Base-by-base conservation (phyloP, 2,797 vertebrate species). In the Acanthurus lineatus region DNA sequence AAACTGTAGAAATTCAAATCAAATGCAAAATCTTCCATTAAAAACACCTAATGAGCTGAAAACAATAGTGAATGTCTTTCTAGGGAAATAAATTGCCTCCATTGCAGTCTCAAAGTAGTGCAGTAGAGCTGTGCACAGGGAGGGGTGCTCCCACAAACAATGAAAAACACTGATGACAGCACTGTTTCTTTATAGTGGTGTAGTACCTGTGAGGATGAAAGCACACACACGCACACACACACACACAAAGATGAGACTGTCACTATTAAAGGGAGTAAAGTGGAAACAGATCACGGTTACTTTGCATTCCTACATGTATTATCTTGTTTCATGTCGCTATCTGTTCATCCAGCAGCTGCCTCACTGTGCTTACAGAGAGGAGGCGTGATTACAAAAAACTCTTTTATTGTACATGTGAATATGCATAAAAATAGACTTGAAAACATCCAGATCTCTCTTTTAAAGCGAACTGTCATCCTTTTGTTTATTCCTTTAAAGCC, bases 1-100 rank as follows among this genome's bases (percentile, higher is more conserved):
- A 63, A 67, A 57, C 15, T 19, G 45, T 60, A 35, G 1, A 67
- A 69, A 85, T 81, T 82, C 52, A 75, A 81, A 86, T 86, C 52
- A 53, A 62, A 81, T 86, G 79, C 70, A 64, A 71, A 82, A 60
- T 69, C 69, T 58, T 56, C 60, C 77, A 79, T 77, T 81, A 25
- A 73, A 73, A 83, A 83, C 56, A 69, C 17, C 25, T 76, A 83
- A 86, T 81, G 76, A 83, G 59, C 16, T 63, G 53, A 77, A 66
- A 77, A 81, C 73, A 81, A 64, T 38, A 42, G 64, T 38, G 58
- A 53, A 42, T 52, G 64, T 57, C 2, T 73, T 67, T 68, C 79
- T 62, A 70, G 78, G 80, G 76, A 85, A 74, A 86, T 47, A 38
- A 44, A 38, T 63, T 35, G 57, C 61, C 60, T 56, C 35, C 35